Evolutionary conservation across 1,140 invertebrate species (phyloP), one percentile per base, ranked within the genome.

Genomic region (Bathynomus jamesi): DNA sequence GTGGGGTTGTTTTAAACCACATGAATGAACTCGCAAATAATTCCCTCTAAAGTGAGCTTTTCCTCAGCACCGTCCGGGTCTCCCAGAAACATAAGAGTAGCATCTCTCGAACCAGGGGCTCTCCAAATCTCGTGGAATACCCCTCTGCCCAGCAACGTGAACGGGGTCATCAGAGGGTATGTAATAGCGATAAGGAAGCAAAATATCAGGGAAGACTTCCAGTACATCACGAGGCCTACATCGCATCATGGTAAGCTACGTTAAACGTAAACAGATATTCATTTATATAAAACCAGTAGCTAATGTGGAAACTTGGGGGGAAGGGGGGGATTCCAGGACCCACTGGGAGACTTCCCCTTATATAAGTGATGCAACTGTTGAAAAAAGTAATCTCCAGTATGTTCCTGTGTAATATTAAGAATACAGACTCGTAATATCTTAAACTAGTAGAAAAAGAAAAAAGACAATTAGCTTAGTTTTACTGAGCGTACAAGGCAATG

Each of bases 181-280:
- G 61, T 28, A 21, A 61, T 69, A 28, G 32, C 29, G 32, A 28
- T 69, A 24, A 10, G 67, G 25, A 53, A 69, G 67, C 67, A 69
- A 29, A 27, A 69, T 25, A 32, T 61, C 24, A 29, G 67, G 4
- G 67, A 28, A 0, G 61, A 28, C 27, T 25, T 62, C n/a, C 32
- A 30, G 5, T 10, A 28, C 25, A 31, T 69, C 28, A 61, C 53
- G 11, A 28, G 67, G n/a, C 67, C 67, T 13, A 60, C 30, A 27
- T 46, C n/a, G 21, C 13, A 21, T 3, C 40, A 53, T 17, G 40
- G 40, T 53, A 17, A 40, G 32, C 17, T 40, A 40, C 17, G 7
- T 40, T 40, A 8, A 40, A 40, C 32, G 17, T 40, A 40, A 8
- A 40, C 17, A 40, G 7, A 40, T 40, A 40, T 40, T n/a, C n/a